These are phyloP conservation scores for Raja brachyura DNA, from an alignment of 2,113 vertebrate genomes.

Conservation along the genomic window DNA sequence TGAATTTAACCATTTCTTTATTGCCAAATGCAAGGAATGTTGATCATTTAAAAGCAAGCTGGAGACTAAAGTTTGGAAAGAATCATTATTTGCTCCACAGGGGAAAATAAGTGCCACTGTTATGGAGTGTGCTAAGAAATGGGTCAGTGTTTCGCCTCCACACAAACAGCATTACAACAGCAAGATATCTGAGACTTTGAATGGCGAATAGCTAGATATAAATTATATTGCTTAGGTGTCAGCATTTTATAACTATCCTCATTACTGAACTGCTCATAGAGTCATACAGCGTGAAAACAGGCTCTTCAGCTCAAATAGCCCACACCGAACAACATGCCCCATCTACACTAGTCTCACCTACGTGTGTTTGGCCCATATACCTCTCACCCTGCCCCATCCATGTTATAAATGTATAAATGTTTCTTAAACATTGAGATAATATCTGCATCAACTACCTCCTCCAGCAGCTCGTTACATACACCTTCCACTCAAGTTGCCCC, in stretches of 20 bases:
- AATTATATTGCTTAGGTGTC: background rate
- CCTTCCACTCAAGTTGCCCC: too few relatives aligned
- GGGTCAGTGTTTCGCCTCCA: background rate
- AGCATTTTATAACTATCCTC: background rate
- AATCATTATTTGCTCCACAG: background rate
- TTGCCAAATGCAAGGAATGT: background rate
- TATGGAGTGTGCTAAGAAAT: background rate
- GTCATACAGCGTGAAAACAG: too few relatives aligned
- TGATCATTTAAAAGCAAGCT: background rate
- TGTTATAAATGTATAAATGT: too few relatives aligned
- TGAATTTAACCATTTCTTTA: background rate
- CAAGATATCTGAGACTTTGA: background rate
- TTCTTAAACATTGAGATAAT: too few relatives aligned
- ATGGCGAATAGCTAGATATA: background rate
- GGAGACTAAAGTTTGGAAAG: background rate
- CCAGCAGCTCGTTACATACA: too few relatives aligned
- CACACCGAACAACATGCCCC: too few relatives aligned
- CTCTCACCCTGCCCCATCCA: too few relatives aligned
- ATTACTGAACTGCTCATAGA: background rate
- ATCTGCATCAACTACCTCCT: too few relatives aligned
- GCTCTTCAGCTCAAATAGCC: too few relatives aligned
- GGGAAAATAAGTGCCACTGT: background rate
- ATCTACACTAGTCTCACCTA: too few relatives aligned
- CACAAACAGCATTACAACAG: background rate
- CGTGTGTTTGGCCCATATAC: too few relatives aligned